phyloP scores from a whole-genome alignment of 2,888 invertebrate genomes.

The Papilio elwesi region DNA sequence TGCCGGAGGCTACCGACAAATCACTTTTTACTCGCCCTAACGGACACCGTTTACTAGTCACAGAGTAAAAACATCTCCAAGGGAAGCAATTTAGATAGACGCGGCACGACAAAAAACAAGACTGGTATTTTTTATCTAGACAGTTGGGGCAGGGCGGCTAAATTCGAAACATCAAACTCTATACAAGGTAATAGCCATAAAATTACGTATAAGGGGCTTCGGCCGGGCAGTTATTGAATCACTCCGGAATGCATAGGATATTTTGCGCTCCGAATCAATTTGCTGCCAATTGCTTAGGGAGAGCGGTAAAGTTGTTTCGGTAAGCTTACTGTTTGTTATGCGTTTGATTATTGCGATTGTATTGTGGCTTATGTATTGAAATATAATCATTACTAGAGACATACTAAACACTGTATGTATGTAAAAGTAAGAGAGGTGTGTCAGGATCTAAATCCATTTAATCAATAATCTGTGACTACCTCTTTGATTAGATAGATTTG shows the following conservation, averaged over 20 bases:
- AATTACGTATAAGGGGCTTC: conserved; percentile 65
- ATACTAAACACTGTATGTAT: no score
- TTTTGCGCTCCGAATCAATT: conserved; percentile 66
- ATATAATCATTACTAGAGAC: no score
- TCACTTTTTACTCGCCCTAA: conserved; percentile 66
- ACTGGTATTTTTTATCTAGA: conserved; percentile 41
- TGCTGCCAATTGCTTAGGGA: conserved; percentile 53
- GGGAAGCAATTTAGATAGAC: background rate
- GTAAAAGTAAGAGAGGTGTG: no score
- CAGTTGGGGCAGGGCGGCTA: conserved; percentile 52
- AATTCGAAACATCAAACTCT: conserved; percentile 58
- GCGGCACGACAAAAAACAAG: conserved; percentile 17
- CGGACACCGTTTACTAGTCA: conserved; percentile 31
- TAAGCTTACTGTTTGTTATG: conserved; percentile 20
- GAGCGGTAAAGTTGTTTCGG: conserved; percentile 34
- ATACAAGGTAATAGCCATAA: conserved; percentile 64
- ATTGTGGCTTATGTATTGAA: background rate
- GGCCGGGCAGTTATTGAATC: conserved; percentile 70
- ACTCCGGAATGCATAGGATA: conserved; percentile 74
- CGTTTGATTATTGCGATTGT: background rate
- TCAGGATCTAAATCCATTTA: no score
- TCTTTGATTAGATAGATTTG: no score
- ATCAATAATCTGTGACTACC: no score
- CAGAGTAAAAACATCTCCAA: conserved; percentile 30
- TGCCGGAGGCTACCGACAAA: conserved; percentile 72